Base-by-base conservation (phyloP, 1,140 invertebrate genomes). In the Meloidogyne chitwoodi region DNA sequence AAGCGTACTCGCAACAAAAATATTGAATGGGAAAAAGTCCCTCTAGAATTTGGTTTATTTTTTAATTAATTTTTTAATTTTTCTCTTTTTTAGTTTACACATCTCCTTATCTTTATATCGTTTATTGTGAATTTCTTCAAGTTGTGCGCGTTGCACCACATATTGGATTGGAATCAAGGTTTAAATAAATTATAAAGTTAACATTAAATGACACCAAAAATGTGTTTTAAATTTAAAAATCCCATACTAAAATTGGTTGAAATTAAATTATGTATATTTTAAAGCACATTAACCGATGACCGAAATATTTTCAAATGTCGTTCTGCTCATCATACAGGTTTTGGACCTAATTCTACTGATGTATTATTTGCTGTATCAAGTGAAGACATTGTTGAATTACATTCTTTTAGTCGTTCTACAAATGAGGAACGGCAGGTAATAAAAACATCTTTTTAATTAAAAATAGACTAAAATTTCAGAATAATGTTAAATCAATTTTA, bases 71-170 rank as follows among this genome's bases (percentile, higher is more conserved):
- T 61, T 41, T 48, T 44, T 22, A 27, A 22, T 61, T 62, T 61
- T 63, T 64, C 3, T n/a, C 27, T 19, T 31, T 12, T 79, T 26
- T 68, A 77, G 76, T 79, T 27, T 78, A 80, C 44, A 74, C 78
- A 0, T 38, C 66, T 22, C 77, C 77, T 11, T 26, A 78, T 44
- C 66, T 78, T 24, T 78, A 78, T 66, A 78, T 78, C 44, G 77
- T 78, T 12, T 78, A 78, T 66, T 78, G 77, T 48, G 77, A 78
- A n/a, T 78, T 78, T 65, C 31, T 78, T 29, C 78, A 78, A 62
- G 62, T 78, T 24, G 66, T 77, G 4, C 77, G 77, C 6, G 77
- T 78, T 26, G 77, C 77, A 0, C 63, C 76, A 16, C 26, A 78
- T 12, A 41, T 31, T 38, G 77, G 77, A 12, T 31, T 69, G n/a